Percentiles rank a stretch among this genome's conserved stretches.
These are phyloP conservation scores for Fissipunctia ypsillon DNA, from an alignment of 2,888 invertebrate genomes.

Conservation along the genomic window DNA sequence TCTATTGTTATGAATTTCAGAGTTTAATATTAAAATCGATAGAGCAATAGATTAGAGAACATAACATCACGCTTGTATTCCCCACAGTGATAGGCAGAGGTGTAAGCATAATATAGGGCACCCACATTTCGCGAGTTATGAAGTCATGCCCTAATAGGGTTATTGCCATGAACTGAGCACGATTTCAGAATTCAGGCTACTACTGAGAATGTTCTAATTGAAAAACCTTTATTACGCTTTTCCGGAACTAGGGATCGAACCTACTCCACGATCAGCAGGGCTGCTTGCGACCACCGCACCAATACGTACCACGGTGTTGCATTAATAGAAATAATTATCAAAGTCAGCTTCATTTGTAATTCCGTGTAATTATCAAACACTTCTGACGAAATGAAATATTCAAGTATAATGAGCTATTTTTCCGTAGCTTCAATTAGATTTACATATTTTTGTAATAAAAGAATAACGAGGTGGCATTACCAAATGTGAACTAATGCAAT, in stretches of 20 bases:
- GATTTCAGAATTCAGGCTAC: not conserved
- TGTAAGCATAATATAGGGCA: too few relatives aligned
- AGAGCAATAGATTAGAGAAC: too few relatives aligned
- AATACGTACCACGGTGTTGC: not conserved
- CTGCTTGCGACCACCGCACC: not conserved
- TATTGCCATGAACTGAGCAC: too few relatives aligned
- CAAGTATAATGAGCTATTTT: constrained; percentile 8
- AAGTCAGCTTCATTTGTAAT: constrained; percentile 24
- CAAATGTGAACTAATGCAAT: constrained; percentile 41
- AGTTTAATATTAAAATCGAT: not conserved
- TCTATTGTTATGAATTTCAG: not conserved
- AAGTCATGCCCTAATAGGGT: too few relatives aligned
- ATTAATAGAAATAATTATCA: constrained; percentile 34
- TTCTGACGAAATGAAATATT: constrained; percentile 6
- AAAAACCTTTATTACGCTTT: not conserved
- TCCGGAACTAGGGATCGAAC: not conserved
- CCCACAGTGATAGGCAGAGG: too few relatives aligned
- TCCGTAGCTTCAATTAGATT: constrained; percentile 32
- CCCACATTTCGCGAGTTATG: too few relatives aligned
- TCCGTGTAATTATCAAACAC: constrained; percentile 37
- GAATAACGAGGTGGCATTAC: constrained; percentile 37
- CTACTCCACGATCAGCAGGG: not conserved
- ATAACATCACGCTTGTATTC: too few relatives aligned
- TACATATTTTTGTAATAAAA: constrained; percentile 54
- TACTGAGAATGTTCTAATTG: not conserved